Base-by-base conservation (phyloP, 1,140 invertebrate genomes). In the Leptinotarsa defecta region DNA sequence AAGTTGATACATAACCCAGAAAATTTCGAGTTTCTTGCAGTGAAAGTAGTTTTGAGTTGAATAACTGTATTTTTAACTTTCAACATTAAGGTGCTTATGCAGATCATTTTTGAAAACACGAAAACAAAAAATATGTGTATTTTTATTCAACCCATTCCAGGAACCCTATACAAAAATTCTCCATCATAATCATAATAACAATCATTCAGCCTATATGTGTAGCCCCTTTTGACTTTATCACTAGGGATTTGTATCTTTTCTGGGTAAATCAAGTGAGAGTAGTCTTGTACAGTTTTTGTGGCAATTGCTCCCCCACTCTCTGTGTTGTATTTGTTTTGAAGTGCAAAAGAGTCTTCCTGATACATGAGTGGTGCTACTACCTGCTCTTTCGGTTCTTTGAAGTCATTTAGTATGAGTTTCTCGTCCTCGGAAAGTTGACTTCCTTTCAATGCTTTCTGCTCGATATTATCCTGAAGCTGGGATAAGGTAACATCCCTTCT, bases 161-260 rank as follows among this genome's bases (percentile, higher is more conserved):
- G 90, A 22, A 94, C 90, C 80, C 92, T 86, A 81, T 94, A 94
- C 19, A 94, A 87, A 88, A 94, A 94, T 84, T 88, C 86, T 1
- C 93, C 93, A 88, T 94, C 91, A 83, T 90, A 87, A 84, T 93
- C 91, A 84, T 94, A 94, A 85, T 91, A 94, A 79, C 91, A 92
- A 86, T 94, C 92, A 78, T 91, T 88, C 2, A 94, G 87, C 83
- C 90, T 90, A 81, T 93, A 94, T 17, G 90, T 92, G 48, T 88
- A 89, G 22, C 90, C 91, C 80, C 85, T 84, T 77, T 89, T 89
- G 20, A 86, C 89, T 15, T 88, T 84, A 70, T 89, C 87, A 72
- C 88, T 88, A 6, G 92, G 91, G 71, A 94, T 93, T 74, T 87
- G 89, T 77, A 94, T 93, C 78, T 84, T 86, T 72, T 89, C 87